These are phyloP conservation scores for Shinisaurus crocodilurus DNA, from an alignment of 2,113 vertebrate species.

Conservation along the genomic window DNA sequence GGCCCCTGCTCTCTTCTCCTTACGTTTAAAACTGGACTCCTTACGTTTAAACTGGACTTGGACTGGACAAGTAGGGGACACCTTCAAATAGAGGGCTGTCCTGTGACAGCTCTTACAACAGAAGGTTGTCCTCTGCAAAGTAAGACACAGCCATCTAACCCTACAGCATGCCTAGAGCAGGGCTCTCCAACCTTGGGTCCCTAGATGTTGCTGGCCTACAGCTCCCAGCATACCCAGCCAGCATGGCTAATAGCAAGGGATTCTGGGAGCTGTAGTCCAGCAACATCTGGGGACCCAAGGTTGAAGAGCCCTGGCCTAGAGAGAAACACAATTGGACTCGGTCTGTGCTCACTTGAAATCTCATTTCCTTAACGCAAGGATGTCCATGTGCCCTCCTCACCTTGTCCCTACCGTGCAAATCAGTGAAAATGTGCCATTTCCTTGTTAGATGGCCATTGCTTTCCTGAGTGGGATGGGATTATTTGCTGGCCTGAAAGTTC, in stretches of 20 bases:
- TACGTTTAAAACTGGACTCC: neutral
- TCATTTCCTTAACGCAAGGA: neutral
- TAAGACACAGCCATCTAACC: neutral
- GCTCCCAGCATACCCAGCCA: too few species aligned
- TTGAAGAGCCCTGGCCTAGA: too few species aligned
- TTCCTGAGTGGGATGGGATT: conserved; percentile 90
- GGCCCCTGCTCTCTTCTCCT: neutral
- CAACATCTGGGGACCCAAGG: too few species aligned
- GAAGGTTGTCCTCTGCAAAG: neutral
- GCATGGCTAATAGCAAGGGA: too few species aligned
- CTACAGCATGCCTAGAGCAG: neutral
- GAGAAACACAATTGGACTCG: too few species aligned
- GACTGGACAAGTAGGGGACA: neutral
- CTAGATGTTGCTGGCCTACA: too few species aligned
- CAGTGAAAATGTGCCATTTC: neutral
- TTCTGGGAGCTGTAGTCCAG: too few species aligned
- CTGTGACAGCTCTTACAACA: too few species aligned
- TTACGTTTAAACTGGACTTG: neutral
- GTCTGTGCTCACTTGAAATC: neutral
- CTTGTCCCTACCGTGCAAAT: neutral
- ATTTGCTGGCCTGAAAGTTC: conserved; percentile 88
- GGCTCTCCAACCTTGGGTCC: too few species aligned
- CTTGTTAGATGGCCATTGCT: conserved; percentile 79
- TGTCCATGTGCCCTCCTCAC: neutral
- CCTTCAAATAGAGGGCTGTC: neutral